phyloP scores from a whole-genome alignment of 2,888 invertebrate genomes.

The Stramonita haemastoma region DNA sequence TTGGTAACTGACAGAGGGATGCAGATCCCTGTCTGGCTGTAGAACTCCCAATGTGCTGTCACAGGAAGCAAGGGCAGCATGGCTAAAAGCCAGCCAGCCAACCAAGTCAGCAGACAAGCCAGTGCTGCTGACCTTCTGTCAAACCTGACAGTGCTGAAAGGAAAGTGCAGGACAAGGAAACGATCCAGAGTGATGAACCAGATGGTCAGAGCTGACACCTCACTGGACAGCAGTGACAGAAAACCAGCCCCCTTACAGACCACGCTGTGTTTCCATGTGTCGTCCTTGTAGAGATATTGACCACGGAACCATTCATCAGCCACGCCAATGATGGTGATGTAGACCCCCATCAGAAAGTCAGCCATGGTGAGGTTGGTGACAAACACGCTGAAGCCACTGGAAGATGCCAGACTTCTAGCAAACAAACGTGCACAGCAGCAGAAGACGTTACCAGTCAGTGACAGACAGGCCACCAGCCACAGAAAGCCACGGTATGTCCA shows the following conservation, averaged over 20 bases:
- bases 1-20: slow-evolving; percentile 74
- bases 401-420: background rate
- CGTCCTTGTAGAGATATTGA: slow-evolving; percentile 55
- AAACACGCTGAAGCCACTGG: background rate
- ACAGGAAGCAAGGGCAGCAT: slow-evolving; percentile 66
- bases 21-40: slow-evolving; percentile 70
- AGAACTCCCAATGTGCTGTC: slow-evolving; percentile 60
- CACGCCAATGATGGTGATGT: slow-evolving; percentile 10
- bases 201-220: slow-evolving; percentile 82
- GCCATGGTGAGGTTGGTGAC: slow-evolving; percentile 19
- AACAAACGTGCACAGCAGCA: background rate
- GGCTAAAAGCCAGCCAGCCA: slow-evolving; percentile 61
- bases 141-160: slow-evolving; percentile 70
- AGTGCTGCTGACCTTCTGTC: slow-evolving; percentile 57
- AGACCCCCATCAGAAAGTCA: slow-evolving; percentile 35
- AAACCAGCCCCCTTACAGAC: slow-evolving; percentile 59
- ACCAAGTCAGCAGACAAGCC: slow-evolving; percentile 63
- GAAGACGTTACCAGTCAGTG: background rate
- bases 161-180: slow-evolving; percentile 82
- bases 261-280: slow-evolving; percentile 55
- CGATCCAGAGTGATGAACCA: slow-evolving; percentile 83
- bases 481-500: background rate
- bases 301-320: slow-evolving; percentile 17
- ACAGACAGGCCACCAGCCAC: background rate
- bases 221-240: slow-evolving; percentile 78